Base-by-base conservation (phyloP, 2,797 vertebrate species). In the Liparis tanakae region DNA sequence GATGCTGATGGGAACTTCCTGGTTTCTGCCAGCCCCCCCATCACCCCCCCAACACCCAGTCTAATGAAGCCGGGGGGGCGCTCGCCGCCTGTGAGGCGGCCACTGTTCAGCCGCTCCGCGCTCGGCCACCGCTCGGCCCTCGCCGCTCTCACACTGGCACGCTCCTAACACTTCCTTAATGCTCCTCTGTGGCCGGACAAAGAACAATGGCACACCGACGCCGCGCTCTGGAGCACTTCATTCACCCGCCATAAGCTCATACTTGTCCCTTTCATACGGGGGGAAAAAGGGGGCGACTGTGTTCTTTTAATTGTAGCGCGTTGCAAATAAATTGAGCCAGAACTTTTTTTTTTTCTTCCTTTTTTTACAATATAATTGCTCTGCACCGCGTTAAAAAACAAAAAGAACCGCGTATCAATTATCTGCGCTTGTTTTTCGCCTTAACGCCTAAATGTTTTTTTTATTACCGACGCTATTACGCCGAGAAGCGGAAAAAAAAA, bases 91-190 rank as follows among this genome's bases (percentile, higher is more conserved):
- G 89, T 89, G 81, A 93, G 93, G 85, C 85, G 75, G 88, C 90
- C 90, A 89, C 90, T 91, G 91, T 92, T 91, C 87, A 85, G 79
- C 86, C 88, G 88, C 87, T 92, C 90, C 90, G 85, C 89, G 80
- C 80, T 84, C 83, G 78, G 82, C 86, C 85, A 78, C 72, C 57
- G 72, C 90, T 85, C 83, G 71, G 91, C 87, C 85, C 88, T 91
- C 87, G 18, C 69, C 91, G 90, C 91, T 90, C 87, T 88, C 88
- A 87, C 87, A 79, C 89, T 91, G 91, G 90, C 92, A 93, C 91
- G 70, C 91, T 92, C 88, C 89, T 83, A 87, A 88, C 90, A 92
- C 91, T 93, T 93, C 92, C 93, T 93, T 91, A 91, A 91, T 89
- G 86, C 87, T 90, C 89, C 88, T 53, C 88, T 90, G 88, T 88